Percentiles rank a stretch among this genome's conserved stretches.
These are phyloP conservation scores for Drosophila prostipennis DNA, from an alignment of 2,888 invertebrate genomes.

Conservation along the genomic window DNA sequence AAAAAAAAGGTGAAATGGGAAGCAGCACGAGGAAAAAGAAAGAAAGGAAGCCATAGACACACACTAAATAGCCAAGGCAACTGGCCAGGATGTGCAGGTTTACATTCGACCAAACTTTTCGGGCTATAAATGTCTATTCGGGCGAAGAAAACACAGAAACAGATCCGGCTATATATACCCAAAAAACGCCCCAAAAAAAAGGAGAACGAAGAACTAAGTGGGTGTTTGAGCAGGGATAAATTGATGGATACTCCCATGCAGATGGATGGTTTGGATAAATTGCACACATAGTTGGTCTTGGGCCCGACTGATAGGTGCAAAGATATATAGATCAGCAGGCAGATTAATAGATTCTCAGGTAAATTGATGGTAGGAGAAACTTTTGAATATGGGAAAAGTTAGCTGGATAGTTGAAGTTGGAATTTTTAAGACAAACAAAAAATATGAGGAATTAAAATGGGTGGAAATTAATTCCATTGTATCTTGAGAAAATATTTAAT, in stretches of 20 bases:
- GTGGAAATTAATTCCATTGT: too few species aligned
- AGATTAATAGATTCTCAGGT: conserved; percentile 15
- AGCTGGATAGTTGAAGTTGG: background rate
- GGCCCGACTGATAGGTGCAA: background rate
- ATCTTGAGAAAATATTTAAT: too few species aligned
- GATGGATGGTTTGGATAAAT: conserved; percentile 26
- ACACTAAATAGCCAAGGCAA: conserved; percentile 72
- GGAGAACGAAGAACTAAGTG: background rate
- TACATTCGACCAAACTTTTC: conserved; percentile 63
- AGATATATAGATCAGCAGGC: conserved; percentile 10
- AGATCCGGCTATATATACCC: conserved; percentile 17
- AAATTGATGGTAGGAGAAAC: background rate
- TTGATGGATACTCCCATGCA: conserved; percentile 18
- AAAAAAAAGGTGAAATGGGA: conserved; percentile 7
- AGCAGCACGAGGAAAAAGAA: background rate
- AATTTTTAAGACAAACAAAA: background rate
- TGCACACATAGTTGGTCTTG: conserved; percentile 7
- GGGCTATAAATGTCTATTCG: conserved; percentile 75
- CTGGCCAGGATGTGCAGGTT: conserved; percentile 44
- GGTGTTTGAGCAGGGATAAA: conserved; percentile 10
- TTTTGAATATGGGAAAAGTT: background rate
- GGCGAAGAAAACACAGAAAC: conserved; percentile 47
- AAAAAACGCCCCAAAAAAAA: background rate
- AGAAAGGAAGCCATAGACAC: conserved; percentile 34
- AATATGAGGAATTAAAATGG: too few species aligned